Evolutionary conservation across 2,113 vertebrate genomes (phyloP), one percentile per base, ranked within the genome.

Genomic region (Percopsis transmontana): DNA sequence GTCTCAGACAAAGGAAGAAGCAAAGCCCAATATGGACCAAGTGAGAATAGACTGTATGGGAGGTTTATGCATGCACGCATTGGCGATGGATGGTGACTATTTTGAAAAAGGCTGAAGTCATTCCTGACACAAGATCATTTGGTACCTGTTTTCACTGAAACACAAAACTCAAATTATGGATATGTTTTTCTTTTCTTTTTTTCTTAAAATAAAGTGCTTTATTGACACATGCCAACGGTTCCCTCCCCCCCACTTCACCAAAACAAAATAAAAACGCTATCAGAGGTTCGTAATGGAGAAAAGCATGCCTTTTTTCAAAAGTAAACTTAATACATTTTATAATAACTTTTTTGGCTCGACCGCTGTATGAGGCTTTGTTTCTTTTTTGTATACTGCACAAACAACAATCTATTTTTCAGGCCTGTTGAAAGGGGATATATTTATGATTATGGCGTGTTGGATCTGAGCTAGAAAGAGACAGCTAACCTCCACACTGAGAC

Each of bases 331-430:
- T 90, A 89, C 83, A 62, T 92, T 92, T 91, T 90, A 62, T 91
- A 89, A 77, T 70, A 82, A 50, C 77, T 85, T 83, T 85, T 78
- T 85, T 85, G 87, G 84, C 78, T 79, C 59, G 44, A 80, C 76
- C 85, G 86, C 79, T 89, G 85, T 90, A 61, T 88, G 85, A 91
- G 90, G 91, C 90, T 90, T 91, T 90, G 90, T 88, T 91, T 91
- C 90, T 87, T 91, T 53, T 52, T 82, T 92, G 85, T 89, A 86
- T 83, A 82, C 72, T 86, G 73, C 87, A 84, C 72, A 77, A 79
- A 83, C 87, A 81, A 81, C 80, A 84, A 89, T 89, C 85, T 90
- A 91, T 91, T 90, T 92, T 90, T 89, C 88, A 90, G 89, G 79
- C 76, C 62, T 70, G 80, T 79, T 76, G 73, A 82, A 83, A 86